phyloP scores from a whole-genome alignment of 2,113 vertebrate species.

The Oreamnos americanus region DNA sequence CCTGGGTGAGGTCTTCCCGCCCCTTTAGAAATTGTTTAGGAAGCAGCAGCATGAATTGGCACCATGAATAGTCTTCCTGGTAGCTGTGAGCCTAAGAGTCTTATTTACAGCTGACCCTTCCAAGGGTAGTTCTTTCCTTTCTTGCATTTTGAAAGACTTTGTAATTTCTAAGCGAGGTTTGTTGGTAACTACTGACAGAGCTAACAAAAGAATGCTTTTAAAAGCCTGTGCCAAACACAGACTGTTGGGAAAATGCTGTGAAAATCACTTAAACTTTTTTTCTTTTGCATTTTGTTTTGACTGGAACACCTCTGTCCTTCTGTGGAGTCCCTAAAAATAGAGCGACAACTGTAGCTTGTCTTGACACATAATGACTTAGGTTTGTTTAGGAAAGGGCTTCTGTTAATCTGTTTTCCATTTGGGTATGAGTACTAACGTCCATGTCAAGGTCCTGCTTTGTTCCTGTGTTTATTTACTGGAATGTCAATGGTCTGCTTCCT shows the following conservation, averaged over 20 bases:
- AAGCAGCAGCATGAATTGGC: not conserved
- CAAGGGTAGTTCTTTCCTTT: not conserved
- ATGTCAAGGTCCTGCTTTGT: not conserved
- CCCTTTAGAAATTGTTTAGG: not conserved
- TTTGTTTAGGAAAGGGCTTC: not conserved
- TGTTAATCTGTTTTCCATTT: not conserved
- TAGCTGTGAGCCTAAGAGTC: not conserved
- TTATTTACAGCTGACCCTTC: constrained; percentile 3
- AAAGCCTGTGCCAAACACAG: constrained; percentile 32
- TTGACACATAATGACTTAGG: not conserved
- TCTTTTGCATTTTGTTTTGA: not conserved
- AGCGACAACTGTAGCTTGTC: not conserved
- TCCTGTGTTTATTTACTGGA: not conserved
- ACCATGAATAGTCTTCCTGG: not conserved
- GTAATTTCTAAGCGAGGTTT: constrained; percentile 36
- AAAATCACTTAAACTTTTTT: not conserved
- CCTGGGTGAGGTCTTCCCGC: not conserved
- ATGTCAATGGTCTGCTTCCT: not conserved
- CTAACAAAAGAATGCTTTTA: constrained; percentile 38
- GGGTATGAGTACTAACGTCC: not conserved
- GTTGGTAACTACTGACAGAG: constrained; percentile 10
- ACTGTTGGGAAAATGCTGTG: not conserved
- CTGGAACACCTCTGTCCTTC: not conserved
- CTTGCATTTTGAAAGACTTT: constrained; percentile 41
- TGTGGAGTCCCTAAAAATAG: not conserved